phyloP scores from a whole-genome alignment of 2,888 invertebrate genomes.

The Gnatocerus cornutus region DNA sequence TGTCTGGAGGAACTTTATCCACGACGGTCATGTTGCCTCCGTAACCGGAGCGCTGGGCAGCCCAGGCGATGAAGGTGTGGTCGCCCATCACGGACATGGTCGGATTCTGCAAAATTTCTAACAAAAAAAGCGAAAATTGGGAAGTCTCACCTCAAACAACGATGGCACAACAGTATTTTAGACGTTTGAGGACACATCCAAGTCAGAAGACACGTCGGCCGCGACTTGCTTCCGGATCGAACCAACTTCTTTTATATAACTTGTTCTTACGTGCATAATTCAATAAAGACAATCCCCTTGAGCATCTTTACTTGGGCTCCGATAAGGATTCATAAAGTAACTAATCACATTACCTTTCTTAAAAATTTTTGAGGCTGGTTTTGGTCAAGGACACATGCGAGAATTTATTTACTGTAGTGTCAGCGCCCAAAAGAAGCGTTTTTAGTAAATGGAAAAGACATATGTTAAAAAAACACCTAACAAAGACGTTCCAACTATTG shows the following conservation, averaged over 20 bases:
- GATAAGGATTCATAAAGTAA: conserved; percentile 56
- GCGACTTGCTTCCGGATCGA: conserved; percentile 49
- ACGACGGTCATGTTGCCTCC: conserved; percentile 84
- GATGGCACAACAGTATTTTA: conserved; percentile 27
- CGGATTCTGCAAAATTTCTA: conserved; percentile 59
- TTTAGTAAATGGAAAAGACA: no score
- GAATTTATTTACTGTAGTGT: no score
- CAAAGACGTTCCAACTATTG: no score
- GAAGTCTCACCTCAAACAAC: no score
- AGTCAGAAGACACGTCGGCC: conserved; percentile 54
- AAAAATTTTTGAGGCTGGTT: conserved; percentile 31
- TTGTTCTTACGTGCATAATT: conserved; percentile 55
- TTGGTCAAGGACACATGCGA: conserved; percentile 37
- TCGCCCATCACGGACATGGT: conserved; percentile 99
- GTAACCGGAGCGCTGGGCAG: conserved; percentile 71
- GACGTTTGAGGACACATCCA: conserved; percentile 32
- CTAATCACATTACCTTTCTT: conserved; percentile 53
- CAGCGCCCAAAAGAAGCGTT: no score
- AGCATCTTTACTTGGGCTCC: conserved; percentile 49
- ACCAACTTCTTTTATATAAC: conserved; percentile 53
- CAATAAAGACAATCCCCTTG: conserved; percentile 55
- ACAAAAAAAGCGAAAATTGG: no score
- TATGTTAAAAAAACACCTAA: no score
- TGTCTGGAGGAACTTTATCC: conserved; percentile 85
- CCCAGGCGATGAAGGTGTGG: conserved; percentile 97